Conservation (phyloP, 2,797 vertebrate genomes). For the Cyprinodon diabolis region DNA sequence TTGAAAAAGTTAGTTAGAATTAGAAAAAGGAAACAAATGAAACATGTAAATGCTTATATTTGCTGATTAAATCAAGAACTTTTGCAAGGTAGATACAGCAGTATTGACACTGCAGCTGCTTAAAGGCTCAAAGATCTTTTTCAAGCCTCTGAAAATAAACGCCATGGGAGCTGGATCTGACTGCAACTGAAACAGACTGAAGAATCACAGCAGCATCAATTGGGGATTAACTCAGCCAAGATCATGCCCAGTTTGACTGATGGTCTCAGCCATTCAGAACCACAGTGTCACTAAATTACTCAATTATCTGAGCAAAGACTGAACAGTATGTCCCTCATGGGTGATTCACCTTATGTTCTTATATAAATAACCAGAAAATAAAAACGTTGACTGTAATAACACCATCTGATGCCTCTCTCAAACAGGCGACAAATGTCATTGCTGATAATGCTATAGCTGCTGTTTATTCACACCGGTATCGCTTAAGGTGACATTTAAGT, state of each 20-base stretch:
- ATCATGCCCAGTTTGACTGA: conserved; percentile 24
- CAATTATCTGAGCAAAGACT: conserved; percentile 20
- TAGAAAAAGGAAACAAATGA: neutral
- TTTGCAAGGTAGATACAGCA: neutral
- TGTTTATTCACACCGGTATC: neutral
- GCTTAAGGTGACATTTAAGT: neutral
- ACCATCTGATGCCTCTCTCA: neutral
- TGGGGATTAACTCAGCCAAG: conserved; percentile 37
- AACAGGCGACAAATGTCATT: neutral
- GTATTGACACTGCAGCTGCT: conserved; percentile 26
- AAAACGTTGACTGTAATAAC: neutral
- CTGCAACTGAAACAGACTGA: conserved; percentile 30
- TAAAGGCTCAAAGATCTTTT: conserved; percentile 6
- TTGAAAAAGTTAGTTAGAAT: neutral
- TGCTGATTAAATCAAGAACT: neutral
- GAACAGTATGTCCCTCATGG: conserved; percentile 13
- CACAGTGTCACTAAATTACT: conserved; percentile 19
- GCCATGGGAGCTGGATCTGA: conserved; percentile 18
- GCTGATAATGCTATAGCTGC: neutral
- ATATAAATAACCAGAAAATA: neutral
- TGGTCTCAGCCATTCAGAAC: conserved; percentile 3
- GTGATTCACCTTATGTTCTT: neutral
- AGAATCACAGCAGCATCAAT: conserved; percentile 11
- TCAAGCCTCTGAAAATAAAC: conserved; percentile 7
- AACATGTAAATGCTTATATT: neutral